Evolutionary conservation across 35 echinoderm and acorn worm species (phyloP), one percentile per base, ranked within the genome.

Genomic region (Stichopus chloronotus): DNA sequence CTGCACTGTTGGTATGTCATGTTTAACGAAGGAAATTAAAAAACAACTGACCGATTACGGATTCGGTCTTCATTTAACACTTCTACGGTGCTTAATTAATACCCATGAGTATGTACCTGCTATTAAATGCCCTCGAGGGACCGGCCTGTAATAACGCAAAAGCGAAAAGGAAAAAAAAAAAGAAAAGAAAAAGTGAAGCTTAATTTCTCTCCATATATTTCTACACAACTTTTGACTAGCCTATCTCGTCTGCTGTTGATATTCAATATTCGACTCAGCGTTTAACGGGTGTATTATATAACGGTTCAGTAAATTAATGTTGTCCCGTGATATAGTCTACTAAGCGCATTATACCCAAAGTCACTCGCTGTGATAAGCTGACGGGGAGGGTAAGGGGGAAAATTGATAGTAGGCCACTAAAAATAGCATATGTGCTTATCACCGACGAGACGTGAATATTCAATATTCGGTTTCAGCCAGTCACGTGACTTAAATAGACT

Each of bases 41-140:
- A 85, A 58, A 85, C 82, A 85, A 85, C 82, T 85, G 82, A 85
- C 82, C 82, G 82, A n/a, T 58, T 85, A 85, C 82, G 58, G 82
- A n/a, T 85, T 58, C 54, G 7, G 6, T 58, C 82, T 85, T 58
- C 30, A 58, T 85, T 85, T 85, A 85, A 56, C 82, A 85, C 82
- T 85, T 85, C 56, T 9, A 58, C 19, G 52, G 14, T 85, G 24
- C 82, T 85, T 85, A 85, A 85, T 85, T 85, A 85, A 85, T 85
- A 85, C 82, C 82, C 82, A 19, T 8, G 82, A 58, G 82, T 74
- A 7, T 74, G 17, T n/a, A 7, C 22, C 69, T 74, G 13, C 69
- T 74, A 74, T 74, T 74, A 7, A 74, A 74, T 74, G 69, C n/a
- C 0, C 69, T 19, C 69, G 2, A 20, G 69, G 69, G 69, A 74